These are phyloP conservation scores for Heptranchias perlo DNA, from an alignment of 2,113 vertebrate species.

Conservation along the genomic window DNA sequence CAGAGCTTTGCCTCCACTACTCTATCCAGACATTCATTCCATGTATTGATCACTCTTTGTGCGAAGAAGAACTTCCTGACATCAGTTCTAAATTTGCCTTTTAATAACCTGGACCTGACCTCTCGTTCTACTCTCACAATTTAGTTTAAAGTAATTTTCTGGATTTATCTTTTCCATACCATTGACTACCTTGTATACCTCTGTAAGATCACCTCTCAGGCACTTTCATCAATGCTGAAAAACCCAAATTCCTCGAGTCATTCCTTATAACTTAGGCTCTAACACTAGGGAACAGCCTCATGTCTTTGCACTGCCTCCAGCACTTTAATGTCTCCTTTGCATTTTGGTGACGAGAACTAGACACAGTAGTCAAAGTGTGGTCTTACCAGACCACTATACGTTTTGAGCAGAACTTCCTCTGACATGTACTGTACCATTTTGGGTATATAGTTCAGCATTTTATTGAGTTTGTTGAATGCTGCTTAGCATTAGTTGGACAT, in stretches of 20 bases:
- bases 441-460: not conserved
- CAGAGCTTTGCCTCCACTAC: not conserved
- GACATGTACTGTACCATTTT: not conserved
- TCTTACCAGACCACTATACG: not conserved
- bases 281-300: not conserved
- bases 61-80: no score
- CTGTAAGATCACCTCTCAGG: not conserved
- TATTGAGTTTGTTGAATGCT: no score
- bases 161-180: not conserved
- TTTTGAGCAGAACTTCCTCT: not conserved
- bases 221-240: not conserved
- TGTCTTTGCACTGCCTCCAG: not conserved
- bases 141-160: not conserved
- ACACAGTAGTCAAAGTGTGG: not conserved
- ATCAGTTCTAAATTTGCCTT: not conserved
- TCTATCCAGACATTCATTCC: not conserved
- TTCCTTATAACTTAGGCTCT: not conserved
- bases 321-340: not conserved
- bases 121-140: not conserved
- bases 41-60: no score
- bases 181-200: not conserved
- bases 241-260: not conserved
- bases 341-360: not conserved
- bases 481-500: not conserved
- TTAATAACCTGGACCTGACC: not conserved